A percentile compares a stretch with the other conserved stretches of the same genome.
Conservation (phyloP, 1,140 invertebrate genomes). For the Oryctes rhinoceros region DNA sequence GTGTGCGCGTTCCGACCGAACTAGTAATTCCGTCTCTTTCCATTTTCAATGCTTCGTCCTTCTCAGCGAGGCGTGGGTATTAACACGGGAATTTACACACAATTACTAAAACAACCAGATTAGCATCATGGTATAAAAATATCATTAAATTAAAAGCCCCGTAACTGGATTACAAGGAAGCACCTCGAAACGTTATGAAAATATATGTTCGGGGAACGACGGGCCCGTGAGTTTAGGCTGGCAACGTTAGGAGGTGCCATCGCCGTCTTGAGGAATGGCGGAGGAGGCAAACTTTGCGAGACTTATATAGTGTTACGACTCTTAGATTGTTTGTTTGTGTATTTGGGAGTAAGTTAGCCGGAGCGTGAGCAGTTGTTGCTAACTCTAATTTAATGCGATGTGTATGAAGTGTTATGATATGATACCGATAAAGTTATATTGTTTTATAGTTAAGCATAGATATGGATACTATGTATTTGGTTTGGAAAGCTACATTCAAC, state of each 20-base stretch:
- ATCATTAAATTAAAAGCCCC: constrained; percentile 52
- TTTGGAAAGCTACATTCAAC: not conserved
- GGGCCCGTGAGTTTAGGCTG: constrained; percentile 15
- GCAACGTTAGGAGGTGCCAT: constrained; percentile 42
- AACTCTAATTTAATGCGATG: constrained; percentile 12
- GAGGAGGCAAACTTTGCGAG: constrained; percentile 39
- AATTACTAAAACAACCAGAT: constrained; percentile 46
- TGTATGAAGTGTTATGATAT: constrained; percentile 19
- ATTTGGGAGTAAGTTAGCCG: not conserved
- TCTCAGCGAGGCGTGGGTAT: constrained; percentile 41
- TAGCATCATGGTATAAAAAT: constrained; percentile 47
- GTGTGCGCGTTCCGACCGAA: constrained; percentile 3
- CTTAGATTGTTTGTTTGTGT: constrained; percentile 26
- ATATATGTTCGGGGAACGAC: constrained; percentile 40
- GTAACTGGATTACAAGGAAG: constrained; percentile 45
- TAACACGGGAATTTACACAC: constrained; percentile 48
- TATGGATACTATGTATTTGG: not conserved
- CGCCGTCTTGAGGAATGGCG: constrained; percentile 29
- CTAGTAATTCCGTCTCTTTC: constrained; percentile 17
- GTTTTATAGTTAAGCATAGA: not conserved
- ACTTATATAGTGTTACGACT: constrained; percentile 17
- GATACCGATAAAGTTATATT: not conserved
- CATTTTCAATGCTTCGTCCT: not conserved
- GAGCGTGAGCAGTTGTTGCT: not conserved
- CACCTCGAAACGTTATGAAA: constrained; percentile 41